phyloP scores from a whole-genome alignment of 2,113 vertebrate genomes.

The Taxidea taxus region DNA sequence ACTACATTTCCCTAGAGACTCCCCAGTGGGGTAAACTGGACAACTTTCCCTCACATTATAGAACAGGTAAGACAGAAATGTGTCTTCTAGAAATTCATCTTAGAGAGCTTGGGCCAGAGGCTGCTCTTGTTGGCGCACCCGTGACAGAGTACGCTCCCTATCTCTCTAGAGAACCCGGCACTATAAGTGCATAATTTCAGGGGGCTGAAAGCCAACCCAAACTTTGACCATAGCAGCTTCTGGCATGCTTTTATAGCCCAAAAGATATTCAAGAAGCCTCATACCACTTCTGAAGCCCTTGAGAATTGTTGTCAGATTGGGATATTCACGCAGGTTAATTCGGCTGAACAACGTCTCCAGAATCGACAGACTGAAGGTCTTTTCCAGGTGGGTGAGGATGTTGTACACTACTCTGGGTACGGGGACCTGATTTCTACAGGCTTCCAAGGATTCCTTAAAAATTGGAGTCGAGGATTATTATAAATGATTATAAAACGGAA shows the following conservation, averaged over 20 bases:
- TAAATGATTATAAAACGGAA: not conserved
- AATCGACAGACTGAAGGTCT: not conserved
- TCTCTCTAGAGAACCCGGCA: not conserved
- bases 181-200: too few relatives aligned
- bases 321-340: constrained; percentile 51
- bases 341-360: constrained; percentile 39
- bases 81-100: not conserved
- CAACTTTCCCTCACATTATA: not conserved
- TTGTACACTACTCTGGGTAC: constrained; percentile 53
- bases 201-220: not conserved
- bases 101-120: not conserved
- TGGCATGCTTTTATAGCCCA: not conserved
- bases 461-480: not conserved
- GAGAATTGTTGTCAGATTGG: not conserved
- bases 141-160: rapidly evolving
- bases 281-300: constrained; percentile 57
- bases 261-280: not conserved
- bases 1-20: not conserved
- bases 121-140: not conserved
- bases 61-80: not conserved
- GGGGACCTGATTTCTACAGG: constrained; percentile 52
- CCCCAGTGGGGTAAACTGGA: not conserved
- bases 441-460: constrained; percentile 67
- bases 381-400: constrained; percentile 58
- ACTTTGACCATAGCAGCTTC: not conserved